Evolutionary conservation across 2,113 vertebrate genomes (phyloP).

Genomic region (Alligator sinensis): DNA sequence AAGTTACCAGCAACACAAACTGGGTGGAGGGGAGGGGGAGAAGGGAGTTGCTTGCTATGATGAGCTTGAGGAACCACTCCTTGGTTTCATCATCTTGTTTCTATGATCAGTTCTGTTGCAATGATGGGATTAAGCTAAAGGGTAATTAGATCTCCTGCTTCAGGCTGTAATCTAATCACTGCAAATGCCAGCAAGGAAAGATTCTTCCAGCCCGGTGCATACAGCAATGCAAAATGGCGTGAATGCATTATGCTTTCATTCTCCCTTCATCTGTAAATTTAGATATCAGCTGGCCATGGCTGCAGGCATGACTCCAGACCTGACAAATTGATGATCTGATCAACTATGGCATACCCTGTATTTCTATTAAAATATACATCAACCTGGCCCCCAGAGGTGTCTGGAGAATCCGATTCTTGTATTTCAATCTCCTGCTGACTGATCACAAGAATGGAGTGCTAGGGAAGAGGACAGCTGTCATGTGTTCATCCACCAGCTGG

Average conservation of each 20-base stretch:
- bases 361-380: not conserved
- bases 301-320: accelerated
- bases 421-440: accelerated
- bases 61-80: not conserved
- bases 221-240: not conserved
- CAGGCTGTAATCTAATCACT: not conserved
- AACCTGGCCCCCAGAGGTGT: accelerated
- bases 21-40: no score
- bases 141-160: not conserved
- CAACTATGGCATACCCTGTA: not conserved
- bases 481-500: not conserved
- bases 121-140: slow-evolving; percentile 8
- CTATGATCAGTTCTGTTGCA: not conserved
- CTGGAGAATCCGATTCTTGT: not conserved
- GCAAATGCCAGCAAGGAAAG: not conserved
- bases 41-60: not conserved
- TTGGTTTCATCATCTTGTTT: not conserved
- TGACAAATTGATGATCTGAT: no score
- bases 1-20: not conserved
- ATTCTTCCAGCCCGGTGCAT: not conserved
- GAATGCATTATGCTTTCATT: not conserved
- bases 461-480: not conserved
- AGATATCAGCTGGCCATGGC: not conserved
- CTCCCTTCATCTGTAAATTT: not conserved
- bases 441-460: accelerated